Conservation (phyloP, 2,888 invertebrate genomes). For the Hydroisotoma schaefferi region DNA sequence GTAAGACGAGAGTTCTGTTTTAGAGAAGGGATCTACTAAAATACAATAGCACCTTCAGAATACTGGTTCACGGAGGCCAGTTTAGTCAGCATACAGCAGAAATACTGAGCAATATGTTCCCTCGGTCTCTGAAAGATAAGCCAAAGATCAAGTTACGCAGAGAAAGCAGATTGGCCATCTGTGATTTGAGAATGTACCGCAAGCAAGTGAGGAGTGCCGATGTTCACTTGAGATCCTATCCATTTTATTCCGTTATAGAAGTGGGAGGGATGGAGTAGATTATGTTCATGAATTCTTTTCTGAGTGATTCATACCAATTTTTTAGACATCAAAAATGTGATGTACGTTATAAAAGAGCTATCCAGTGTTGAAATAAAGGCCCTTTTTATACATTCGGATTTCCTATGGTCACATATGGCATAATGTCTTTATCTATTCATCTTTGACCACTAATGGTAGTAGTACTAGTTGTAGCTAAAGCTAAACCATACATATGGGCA, state of each 20-base stretch:
- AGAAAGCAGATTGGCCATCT: constrained; percentile 13
- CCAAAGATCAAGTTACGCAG: constrained; percentile 1
- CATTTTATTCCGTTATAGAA: too few species aligned
- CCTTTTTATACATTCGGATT: constrained; percentile 5
- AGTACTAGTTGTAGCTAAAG: too few species aligned
- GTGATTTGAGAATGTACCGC: constrained; percentile 9
- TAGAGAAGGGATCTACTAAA: background rate
- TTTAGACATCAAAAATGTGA: constrained; percentile 15
- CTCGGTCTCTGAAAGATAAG: background rate
- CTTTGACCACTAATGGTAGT: too few species aligned
- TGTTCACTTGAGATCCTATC: constrained; percentile 24
- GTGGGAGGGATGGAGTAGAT: too few species aligned
- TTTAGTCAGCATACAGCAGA: background rate
- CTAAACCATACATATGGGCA: too few species aligned
- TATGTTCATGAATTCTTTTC: constrained; percentile 11
- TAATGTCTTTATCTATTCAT: too few species aligned
- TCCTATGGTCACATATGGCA: background rate
- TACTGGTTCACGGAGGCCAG: background rate
- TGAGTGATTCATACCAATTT: constrained; percentile 15
- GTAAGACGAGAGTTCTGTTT: background rate
- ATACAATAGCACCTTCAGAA: too few species aligned
- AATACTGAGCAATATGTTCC: constrained; percentile 2
- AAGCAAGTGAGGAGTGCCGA: constrained; percentile 10
- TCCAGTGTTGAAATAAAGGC: background rate
- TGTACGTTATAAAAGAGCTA: constrained; percentile 7